phyloP scores from a whole-genome alignment of 2,888 invertebrate species.

The Ceramica pisi region DNA sequence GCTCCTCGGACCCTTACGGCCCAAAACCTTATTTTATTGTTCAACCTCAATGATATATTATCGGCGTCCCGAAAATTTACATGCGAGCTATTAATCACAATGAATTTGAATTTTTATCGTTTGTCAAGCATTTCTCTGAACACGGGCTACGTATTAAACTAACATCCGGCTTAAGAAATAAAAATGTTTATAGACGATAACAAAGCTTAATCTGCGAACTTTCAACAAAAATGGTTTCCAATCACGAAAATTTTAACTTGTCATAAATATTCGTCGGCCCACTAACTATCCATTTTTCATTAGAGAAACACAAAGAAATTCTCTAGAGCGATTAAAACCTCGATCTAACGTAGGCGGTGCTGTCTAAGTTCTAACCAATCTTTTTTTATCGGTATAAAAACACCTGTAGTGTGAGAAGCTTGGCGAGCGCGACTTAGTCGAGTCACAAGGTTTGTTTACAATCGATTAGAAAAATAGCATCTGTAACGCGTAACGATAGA shows the following conservation, averaged over 20 bases:
- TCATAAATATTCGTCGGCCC: conserved; percentile 46
- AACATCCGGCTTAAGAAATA: conserved; percentile 53
- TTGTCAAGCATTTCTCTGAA: conserved; percentile 37
- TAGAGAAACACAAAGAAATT: conserved; percentile 63
- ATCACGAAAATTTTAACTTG: conserved; percentile 42
- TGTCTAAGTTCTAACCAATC: conserved; percentile 74
- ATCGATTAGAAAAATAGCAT: conserved; percentile 35
- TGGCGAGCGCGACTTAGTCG: conserved; percentile 71
- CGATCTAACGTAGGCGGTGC: conserved; percentile 81
- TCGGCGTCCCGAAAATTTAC: conserved; percentile 62
- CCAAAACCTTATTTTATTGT: conserved; percentile 69
- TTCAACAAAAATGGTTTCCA: conserved; percentile 45
- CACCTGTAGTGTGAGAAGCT: conserved; percentile 87
- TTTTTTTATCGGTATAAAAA: conserved; percentile 78
- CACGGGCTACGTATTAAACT: conserved; percentile 27
- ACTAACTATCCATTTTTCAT: conserved; percentile 52
- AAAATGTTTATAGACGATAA: conserved; percentile 30
- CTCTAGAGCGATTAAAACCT: conserved; percentile 76
- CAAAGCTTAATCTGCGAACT: conserved; percentile 50
- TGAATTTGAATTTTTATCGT: conserved; percentile 62
- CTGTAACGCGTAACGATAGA: conserved; percentile 60
- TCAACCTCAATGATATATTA: conserved; percentile 72
- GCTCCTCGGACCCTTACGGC: conserved; percentile 60
- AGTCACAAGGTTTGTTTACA: conserved; percentile 57
- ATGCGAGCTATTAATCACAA: conserved; percentile 64